Conservation (phyloP, 2,113 vertebrate species). For the Hippopotamus amphibius region DNA sequence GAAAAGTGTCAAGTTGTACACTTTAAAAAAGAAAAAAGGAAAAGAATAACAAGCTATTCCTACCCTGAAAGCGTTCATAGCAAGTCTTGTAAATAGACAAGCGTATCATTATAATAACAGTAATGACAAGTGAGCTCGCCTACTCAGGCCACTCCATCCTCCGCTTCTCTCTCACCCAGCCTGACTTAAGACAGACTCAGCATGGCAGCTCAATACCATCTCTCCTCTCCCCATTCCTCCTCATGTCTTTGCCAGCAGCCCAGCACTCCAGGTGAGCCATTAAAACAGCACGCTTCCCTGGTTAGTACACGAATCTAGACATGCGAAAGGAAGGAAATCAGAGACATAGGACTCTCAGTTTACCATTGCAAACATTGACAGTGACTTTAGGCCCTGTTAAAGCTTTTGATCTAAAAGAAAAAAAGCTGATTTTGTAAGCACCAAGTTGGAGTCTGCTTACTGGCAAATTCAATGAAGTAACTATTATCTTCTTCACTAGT, state of each 20-base stretch:
- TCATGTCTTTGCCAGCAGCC: background rate
- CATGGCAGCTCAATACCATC: background rate
- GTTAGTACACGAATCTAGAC: background rate
- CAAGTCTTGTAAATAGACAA: background rate
- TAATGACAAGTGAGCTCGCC: background rate
- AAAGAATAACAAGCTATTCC: background rate
- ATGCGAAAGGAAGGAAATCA: background rate
- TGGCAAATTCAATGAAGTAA: background rate
- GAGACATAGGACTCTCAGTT: background rate
- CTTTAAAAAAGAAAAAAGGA: too few species aligned
- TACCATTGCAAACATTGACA: background rate
- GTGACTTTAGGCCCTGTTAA: background rate
- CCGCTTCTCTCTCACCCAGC: background rate
- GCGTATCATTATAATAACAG: background rate
- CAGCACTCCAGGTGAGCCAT: background rate
- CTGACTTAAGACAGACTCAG: background rate
- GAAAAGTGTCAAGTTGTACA: too few species aligned
- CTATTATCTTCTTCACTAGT: background rate
- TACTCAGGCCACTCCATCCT: background rate
- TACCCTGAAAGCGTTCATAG: background rate
- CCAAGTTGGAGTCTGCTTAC: conserved; percentile 8
- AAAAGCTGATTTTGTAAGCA: background rate
- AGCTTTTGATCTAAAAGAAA: background rate
- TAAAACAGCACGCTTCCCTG: background rate
- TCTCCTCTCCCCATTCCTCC: background rate